These are phyloP conservation scores for Thalassoma bifasciatum DNA, from an alignment of 2,113 vertebrate genomes.

Conservation along the genomic window DNA sequence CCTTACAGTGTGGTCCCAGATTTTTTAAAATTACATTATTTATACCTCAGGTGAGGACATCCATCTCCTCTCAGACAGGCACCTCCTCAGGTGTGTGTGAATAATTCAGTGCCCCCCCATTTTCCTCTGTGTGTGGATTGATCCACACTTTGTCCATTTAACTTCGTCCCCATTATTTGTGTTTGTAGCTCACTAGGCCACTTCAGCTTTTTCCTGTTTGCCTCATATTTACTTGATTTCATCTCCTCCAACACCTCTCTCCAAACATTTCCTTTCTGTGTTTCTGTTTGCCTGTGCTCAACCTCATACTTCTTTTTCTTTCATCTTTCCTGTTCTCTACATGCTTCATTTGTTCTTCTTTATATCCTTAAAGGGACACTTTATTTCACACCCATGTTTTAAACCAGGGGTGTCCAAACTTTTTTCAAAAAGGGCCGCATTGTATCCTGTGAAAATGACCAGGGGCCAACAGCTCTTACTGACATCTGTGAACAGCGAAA, in stretches of 20 bases:
- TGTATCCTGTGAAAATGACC: no score
- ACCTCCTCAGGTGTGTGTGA: slow-evolving; percentile 77
- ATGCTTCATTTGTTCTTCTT: background rate
- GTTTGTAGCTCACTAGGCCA: slow-evolving; percentile 74
- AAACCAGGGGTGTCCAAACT: no score
- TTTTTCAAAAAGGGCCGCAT: no score
- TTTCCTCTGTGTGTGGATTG: slow-evolving; percentile 53
- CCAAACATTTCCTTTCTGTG: background rate
- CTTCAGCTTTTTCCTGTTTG: slow-evolving; percentile 2
- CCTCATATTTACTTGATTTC: background rate
- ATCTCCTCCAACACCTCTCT: background rate
- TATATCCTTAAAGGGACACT: background rate
- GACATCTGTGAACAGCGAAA: no score
- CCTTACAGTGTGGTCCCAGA: background rate
- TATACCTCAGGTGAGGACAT: slow-evolving; percentile 65
- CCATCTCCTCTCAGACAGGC: slow-evolving; percentile 68
- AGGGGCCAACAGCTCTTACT: no score
- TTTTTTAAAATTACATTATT: slow-evolving; percentile 60
- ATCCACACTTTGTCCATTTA: slow-evolving; percentile 59
- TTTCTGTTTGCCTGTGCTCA: background rate
- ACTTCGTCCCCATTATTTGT: slow-evolving; percentile 58
- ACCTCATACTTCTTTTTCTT: background rate
- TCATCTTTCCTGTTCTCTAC: background rate
- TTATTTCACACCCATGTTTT: background rate
- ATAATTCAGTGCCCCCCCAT: slow-evolving; percentile 69